phyloP scores from a whole-genome alignment of 92 coral and sea anemone genomes.

The Paragorgia papillata region DNA sequence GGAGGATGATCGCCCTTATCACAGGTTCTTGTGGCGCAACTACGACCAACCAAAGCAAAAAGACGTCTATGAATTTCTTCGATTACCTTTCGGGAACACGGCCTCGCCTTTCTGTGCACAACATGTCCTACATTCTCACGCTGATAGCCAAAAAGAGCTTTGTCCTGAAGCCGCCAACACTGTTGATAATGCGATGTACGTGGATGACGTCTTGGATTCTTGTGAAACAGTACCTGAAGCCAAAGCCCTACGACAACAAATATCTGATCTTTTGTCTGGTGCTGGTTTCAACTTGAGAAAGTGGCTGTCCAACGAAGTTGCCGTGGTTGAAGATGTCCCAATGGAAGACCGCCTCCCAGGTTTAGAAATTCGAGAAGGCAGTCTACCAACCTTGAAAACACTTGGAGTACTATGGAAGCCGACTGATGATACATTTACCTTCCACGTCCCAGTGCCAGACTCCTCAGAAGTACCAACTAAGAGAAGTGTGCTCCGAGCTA shows the following conservation, averaged over 20 bases:
- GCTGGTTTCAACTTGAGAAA: slow-evolving; percentile 49
- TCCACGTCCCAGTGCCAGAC: slow-evolving; percentile 28
- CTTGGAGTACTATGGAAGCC: slow-evolving; percentile 53
- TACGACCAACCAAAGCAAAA: slow-evolving; percentile 31
- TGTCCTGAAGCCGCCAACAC: slow-evolving; percentile 3
- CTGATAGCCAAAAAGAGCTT: neutral
- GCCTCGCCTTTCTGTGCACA: slow-evolving; percentile 31
- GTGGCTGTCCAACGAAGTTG: slow-evolving; percentile 48
- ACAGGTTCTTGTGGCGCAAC: slow-evolving; percentile 54
- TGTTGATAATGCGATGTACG: slow-evolving; percentile 24
- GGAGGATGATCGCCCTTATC: slow-evolving; percentile 58
- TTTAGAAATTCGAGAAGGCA: slow-evolving; percentile 3
- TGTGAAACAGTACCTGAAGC: slow-evolving; percentile 3
- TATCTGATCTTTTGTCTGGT: neutral
- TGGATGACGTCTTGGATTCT: slow-evolving; percentile 19
- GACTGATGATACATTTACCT: slow-evolving; percentile 36
- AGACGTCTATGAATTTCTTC: slow-evolving; percentile 37
- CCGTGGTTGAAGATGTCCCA: slow-evolving; percentile 43
- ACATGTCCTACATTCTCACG: slow-evolving; percentile 24
- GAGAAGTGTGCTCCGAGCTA: slow-evolving; percentile 48
- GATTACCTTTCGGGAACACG: slow-evolving; percentile 14
- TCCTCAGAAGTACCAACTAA: slow-evolving; percentile 11
- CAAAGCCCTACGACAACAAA: neutral
- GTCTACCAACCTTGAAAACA: slow-evolving; percentile 37
- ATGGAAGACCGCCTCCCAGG: slow-evolving; percentile 26